A percentile compares a stretch with the other conserved stretches of the same genome.
Conservation (phyloP, 1,140 invertebrate species). For the Aethina tumida region DNA sequence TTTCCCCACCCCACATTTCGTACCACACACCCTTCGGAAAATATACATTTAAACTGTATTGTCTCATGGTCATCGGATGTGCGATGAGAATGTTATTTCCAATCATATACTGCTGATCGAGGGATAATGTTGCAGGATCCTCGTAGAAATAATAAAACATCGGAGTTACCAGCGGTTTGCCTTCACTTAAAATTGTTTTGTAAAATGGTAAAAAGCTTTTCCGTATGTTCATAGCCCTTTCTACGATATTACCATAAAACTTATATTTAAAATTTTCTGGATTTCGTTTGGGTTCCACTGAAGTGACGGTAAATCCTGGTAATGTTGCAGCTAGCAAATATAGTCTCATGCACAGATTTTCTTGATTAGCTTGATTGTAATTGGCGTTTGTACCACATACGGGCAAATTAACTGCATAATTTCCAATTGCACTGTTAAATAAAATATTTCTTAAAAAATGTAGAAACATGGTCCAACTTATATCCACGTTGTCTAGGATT, state of each 20-base stretch:
- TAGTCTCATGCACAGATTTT: constrained; percentile 32
- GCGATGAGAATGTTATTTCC: constrained; percentile 30
- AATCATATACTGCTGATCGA: constrained; percentile 33
- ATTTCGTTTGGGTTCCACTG: constrained; percentile 20
- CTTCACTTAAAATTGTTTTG: constrained; percentile 24
- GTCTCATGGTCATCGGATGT: constrained; percentile 23
- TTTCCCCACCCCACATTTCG: constrained; percentile 33
- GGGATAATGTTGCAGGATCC: constrained; percentile 21
- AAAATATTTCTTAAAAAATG: constrained; percentile 18
- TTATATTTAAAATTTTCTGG: constrained; percentile 19
- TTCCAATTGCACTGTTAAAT: constrained; percentile 20
- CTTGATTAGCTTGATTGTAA: constrained; percentile 21
- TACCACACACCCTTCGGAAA: constrained; percentile 30
- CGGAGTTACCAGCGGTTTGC: constrained; percentile 29
- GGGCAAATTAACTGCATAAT: constrained; percentile 23
- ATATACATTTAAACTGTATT: constrained; percentile 24
- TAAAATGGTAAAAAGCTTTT: constrained; percentile 27
- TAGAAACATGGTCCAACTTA: constrained; percentile 27
- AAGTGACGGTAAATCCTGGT: constrained; percentile 31
- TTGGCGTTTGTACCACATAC: constrained; percentile 25
- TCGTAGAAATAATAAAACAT: constrained; percentile 35
- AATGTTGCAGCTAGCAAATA: constrained; percentile 31
- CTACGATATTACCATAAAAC: constrained; percentile 12
- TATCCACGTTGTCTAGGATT: constrained; percentile 21
- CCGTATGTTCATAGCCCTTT: constrained; percentile 16